Conservation (phyloP, 2,797 vertebrate species). For the Eulemur coronatus region DNA sequence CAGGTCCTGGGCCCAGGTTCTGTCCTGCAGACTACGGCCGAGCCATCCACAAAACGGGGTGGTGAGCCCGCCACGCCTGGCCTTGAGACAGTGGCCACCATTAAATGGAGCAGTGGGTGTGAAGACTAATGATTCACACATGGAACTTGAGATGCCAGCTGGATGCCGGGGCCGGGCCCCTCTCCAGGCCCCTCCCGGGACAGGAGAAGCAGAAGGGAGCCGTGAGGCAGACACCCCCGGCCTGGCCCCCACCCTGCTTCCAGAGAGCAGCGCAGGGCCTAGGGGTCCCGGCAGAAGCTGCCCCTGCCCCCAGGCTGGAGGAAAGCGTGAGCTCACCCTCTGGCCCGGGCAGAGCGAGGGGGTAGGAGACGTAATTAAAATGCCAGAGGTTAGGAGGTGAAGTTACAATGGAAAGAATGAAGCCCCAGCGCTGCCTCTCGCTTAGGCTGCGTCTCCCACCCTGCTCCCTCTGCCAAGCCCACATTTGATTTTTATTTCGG, state of each 20-base stretch:
- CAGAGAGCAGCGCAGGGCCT: not conserved
- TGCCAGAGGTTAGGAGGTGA: conserved; percentile 82
- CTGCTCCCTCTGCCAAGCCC: conserved; percentile 69
- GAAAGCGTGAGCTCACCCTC: conserved; percentile 73
- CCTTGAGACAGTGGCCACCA: not conserved
- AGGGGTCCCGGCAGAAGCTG: not conserved
- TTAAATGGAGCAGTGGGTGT: not conserved
- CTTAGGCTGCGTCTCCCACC: conserved; percentile 32
- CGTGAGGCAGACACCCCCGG: accelerated
- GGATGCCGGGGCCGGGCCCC: not conserved
- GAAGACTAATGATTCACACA: conserved; percentile 7
- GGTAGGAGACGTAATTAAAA: conserved; percentile 79
- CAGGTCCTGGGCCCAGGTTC: not conserved
- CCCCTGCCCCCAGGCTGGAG: not conserved
- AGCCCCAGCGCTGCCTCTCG: conserved; percentile 20
- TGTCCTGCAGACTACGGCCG: not conserved
- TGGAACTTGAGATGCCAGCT: not conserved
- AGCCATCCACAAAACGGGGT: accelerated
- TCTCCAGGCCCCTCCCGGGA: not conserved
- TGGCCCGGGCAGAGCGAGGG: conserved; percentile 43
- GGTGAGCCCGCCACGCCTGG: not conserved
- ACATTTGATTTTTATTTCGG: conserved; percentile 80
- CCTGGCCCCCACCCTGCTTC: not conserved
- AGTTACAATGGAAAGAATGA: conserved; percentile 80
- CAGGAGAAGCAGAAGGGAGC: not conserved